These are phyloP conservation scores for Cloeon dipterum DNA, from an alignment of 2,888 invertebrate genomes.

Conservation along the genomic window DNA sequence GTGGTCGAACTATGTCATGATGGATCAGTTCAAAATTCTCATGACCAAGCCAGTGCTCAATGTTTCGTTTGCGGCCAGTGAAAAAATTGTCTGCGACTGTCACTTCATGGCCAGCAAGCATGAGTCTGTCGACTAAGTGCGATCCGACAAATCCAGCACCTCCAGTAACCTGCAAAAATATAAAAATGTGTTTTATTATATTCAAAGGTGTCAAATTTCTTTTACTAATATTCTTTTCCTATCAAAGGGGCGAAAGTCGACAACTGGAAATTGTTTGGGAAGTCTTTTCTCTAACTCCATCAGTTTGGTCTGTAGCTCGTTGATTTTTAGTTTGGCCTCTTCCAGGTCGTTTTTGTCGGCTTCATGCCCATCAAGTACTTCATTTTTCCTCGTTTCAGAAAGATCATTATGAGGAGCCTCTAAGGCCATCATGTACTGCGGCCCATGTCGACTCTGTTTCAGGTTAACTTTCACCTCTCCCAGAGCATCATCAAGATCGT, in stretches of 20 bases:
- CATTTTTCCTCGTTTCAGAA: no score
- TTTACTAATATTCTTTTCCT: constrained; percentile 75
- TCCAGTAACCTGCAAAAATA: constrained; percentile 50
- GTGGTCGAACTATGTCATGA: constrained; percentile 94
- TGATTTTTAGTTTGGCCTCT: constrained; percentile 37
- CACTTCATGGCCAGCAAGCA: constrained; percentile 89
- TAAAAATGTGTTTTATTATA: not conserved
- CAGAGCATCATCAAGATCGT: no score
- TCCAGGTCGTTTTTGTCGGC: constrained; percentile 22
- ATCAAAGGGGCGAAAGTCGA: constrained; percentile 76
- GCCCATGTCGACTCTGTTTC: no score
- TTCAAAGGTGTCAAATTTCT: not conserved
- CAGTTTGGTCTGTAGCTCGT: constrained; percentile 46
- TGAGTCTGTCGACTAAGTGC: constrained; percentile 84
- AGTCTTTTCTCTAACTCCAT: constrained; percentile 43
- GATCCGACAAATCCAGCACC: constrained; percentile 99
- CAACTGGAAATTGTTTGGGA: constrained; percentile 70
- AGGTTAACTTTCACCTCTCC: no score
- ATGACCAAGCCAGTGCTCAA: constrained; percentile 98
- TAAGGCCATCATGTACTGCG: no score
- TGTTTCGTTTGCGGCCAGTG: constrained; percentile 88
- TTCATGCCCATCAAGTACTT: constrained; percentile 8
- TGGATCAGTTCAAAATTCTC: constrained; percentile 97
- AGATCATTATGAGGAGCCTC: no score
- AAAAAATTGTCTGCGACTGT: constrained; percentile 97